Conservation (phyloP, 2,797 vertebrate species). For the Myiotriccus ornatus region DNA sequence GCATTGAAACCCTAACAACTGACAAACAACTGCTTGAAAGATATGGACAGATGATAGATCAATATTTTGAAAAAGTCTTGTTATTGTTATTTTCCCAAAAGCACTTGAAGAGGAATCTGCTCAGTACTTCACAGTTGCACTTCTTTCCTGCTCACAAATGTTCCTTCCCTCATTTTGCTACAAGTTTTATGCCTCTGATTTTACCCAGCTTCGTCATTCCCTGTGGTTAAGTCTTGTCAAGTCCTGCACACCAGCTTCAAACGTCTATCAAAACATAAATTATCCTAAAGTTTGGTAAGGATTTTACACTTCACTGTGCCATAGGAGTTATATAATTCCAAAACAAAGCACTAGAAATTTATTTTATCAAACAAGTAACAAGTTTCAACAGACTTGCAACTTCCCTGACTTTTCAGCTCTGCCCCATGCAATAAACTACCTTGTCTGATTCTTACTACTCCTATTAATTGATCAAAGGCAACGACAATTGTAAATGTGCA, state of each 20-base stretch:
- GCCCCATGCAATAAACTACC: constrained; percentile 18
- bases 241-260: background rate
- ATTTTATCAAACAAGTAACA: constrained; percentile 31
- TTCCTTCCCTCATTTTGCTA: background rate
- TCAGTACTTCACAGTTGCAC: background rate
- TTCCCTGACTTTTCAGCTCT: constrained; percentile 33
- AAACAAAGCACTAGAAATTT: background rate
- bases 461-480: constrained; percentile 60
- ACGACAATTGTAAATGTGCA: constrained; percentile 25
- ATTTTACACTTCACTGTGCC: background rate
- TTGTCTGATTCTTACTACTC: constrained; percentile 31
- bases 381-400: background rate
- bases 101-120: background rate
- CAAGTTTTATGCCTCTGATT: background rate
- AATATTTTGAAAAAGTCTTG: background rate
- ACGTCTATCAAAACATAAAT: background rate
- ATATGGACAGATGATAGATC: background rate
- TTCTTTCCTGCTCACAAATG: background rate
- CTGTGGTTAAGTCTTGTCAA: background rate
- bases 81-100: background rate
- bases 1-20: background rate
- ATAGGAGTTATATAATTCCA: background rate
- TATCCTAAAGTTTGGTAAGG: background rate
- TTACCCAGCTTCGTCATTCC: background rate
- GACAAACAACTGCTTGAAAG: background rate